phyloP scores from a whole-genome alignment of 2,113 vertebrate species.

The Syrrhaptes paradoxus region DNA sequence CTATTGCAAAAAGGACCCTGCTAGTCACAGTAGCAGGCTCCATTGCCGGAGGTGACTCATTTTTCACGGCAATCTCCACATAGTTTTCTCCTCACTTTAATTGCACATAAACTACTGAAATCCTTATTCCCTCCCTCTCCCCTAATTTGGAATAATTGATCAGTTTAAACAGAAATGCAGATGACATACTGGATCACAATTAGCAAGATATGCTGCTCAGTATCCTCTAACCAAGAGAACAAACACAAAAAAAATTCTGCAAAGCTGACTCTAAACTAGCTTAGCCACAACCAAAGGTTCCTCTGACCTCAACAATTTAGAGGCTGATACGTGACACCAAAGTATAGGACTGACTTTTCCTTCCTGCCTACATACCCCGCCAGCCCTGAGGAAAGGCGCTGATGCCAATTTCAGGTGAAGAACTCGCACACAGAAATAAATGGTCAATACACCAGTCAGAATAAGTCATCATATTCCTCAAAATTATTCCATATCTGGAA shows the following conservation, averaged over 20 bases:
- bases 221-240: neutral
- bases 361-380: neutral
- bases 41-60: neutral
- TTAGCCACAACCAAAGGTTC: constrained; percentile 49
- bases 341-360: neutral
- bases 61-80: neutral
- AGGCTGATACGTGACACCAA: neutral
- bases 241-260: neutral
- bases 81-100: neutral
- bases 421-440: neutral
- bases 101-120: neutral
- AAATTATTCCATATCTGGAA: neutral
- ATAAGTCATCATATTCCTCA: neutral
- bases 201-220: neutral
- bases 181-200: neutral
- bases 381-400: neutral
- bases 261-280: neutral
- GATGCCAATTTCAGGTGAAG: neutral
- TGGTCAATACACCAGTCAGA: neutral
- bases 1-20: neutral
- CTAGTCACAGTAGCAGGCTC: neutral
- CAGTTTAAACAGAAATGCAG: neutral
- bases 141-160: neutral
- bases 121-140: neutral
- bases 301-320: constrained; percentile 26